Base-by-base conservation (phyloP, 2,113 vertebrate genomes). In the Mormyrus lacerda region DNA sequence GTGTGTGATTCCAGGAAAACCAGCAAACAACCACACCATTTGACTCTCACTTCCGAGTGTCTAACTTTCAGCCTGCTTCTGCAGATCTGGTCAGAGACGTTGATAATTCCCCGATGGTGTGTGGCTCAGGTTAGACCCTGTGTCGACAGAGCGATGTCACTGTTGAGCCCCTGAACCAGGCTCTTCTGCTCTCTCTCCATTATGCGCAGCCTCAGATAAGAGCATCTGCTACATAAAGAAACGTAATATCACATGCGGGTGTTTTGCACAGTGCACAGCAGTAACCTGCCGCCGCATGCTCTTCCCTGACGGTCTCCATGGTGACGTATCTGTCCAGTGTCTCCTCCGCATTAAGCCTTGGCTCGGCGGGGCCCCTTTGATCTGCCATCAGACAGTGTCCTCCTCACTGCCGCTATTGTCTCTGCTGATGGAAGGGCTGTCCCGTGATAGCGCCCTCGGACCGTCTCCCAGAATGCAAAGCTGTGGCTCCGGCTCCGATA, bases 331-430 rank as follows among this genome's bases (percentile, higher is more conserved):
- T 79, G 15, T 79, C 35, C n/a, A 42, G 35, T 79, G 31, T 79
- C 31, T 73, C 65, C 65, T 73, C 65, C 65, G 15, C 65, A 73
- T 73, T 73, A 73, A 13, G 31, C 65, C 19, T 79, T 35, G 35
- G 73, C 73, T 79, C 35, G 0, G 35, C 0, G 1, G 3, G 13
- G 6, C 35, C 73, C 73, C 31, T 79, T 42, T 79, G 73, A 79
- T 79, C 83, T 84, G 24, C 82, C 42, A 27, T 95, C 94, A 94
- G 85, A 31, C 51, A 89, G 84, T 91, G 47, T 91, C 93, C 90
- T 92, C 92, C 89, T 95, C 95, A 94, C 90, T 91, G 92, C 94
- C 93, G 91, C 91, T 91, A 92, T 92, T 95, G 95, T 95, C 89
- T 58, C 53, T 84, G 45, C n/a, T 19, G 91, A 91, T 69, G 89